A percentile compares a stretch with the other conserved stretches of the same genome.
phyloP scores from a whole-genome alignment of 2,888 invertebrate species.

The Chelonus formosanus region DNA sequence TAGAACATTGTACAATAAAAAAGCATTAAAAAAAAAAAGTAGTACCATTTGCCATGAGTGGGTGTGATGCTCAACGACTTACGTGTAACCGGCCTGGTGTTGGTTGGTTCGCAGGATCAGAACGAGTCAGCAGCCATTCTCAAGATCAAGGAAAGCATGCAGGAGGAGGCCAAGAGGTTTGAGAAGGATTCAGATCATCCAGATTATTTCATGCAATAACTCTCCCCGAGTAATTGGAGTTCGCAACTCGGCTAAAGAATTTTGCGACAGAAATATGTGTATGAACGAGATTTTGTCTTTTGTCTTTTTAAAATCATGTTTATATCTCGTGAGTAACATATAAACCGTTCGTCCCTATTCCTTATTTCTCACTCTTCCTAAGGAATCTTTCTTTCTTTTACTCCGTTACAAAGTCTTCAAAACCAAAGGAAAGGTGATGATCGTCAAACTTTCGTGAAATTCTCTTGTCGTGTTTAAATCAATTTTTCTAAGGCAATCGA shows the following conservation, averaged over 20 bases:
- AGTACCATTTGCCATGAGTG: conserved; percentile 19
- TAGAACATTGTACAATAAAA: too few species aligned
- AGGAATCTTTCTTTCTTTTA: not conserved
- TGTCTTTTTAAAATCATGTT: not conserved
- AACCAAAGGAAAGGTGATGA: conserved; percentile 9
- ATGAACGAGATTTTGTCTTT: not conserved
- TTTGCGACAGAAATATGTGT: conserved; percentile 8
- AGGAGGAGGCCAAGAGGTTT: conserved; percentile 99
- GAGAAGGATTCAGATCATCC: conserved; percentile 97
- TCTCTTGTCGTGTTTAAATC: conserved; percentile 4
- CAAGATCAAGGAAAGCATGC: conserved; percentile 99
- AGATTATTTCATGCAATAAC: conserved; percentile 97
- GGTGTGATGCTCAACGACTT: conserved; percentile 39
- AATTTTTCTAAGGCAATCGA: too few species aligned
- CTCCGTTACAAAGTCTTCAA: conserved; percentile 7
- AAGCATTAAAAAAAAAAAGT: conserved; percentile 1
- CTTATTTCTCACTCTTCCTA: not conserved
- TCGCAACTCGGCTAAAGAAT: conserved; percentile 56
- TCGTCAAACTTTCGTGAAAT: conserved; percentile 9
- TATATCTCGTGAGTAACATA: not conserved
- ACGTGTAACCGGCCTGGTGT: conserved; percentile 64
- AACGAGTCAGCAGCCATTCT: conserved; percentile 99
- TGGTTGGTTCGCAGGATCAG: conserved; percentile 77
- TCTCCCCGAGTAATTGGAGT: conserved; percentile 56
- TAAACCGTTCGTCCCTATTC: not conserved